Base-by-base conservation (phyloP, 2,113 vertebrate genomes). In the Cololabis saira region DNA sequence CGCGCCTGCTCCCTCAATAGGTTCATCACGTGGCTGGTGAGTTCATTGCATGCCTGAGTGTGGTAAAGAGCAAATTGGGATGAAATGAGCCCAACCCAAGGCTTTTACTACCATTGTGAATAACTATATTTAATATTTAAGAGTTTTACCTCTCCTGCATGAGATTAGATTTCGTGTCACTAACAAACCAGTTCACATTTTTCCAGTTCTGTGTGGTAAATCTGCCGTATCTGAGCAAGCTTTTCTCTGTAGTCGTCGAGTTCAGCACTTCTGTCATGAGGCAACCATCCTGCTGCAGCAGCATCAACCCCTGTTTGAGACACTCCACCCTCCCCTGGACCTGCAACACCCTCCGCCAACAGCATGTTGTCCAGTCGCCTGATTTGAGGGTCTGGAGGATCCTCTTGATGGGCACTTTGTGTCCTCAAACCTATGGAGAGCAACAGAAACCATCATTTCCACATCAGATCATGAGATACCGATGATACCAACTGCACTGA, bases 301-400 rank as follows among this genome's bases (percentile, higher is more conserved):
- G 89, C 90, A 1, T n/a, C n/a, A n/a, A 56, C 59, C 33, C 64
- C 89, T 2, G 89, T 90, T 59, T 88, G 91, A 66, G 90, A 89
- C 53, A 91, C 88, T 70, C 87, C 87, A 58, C 83, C 87, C 71
- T 90, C 92, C 88, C 92, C 93, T 0, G 85, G 91, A 50, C 90
- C 92, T 11, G 91, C 91, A 24, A 93, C 79, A 9, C 91, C 94
- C 76, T 93, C 92, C 0, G 92, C 94, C 87, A 92, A 86, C 85
- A 94, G 84, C 92, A 93, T 93, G 89, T 92, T 94, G 76, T 94
- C 92, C 82, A 93, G 75, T 13, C 90, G 71, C 89, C 91, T 76
- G 68, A 93, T 70, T 52, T 94, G 92, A 61, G 92, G 80, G 41
- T 91, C 87, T 0, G 90, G 90, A 33, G 89, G 83, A 1, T 90